These are phyloP conservation scores for Heliconius hortense DNA, from an alignment of 2,888 invertebrate genomes.

Conservation along the genomic window DNA sequence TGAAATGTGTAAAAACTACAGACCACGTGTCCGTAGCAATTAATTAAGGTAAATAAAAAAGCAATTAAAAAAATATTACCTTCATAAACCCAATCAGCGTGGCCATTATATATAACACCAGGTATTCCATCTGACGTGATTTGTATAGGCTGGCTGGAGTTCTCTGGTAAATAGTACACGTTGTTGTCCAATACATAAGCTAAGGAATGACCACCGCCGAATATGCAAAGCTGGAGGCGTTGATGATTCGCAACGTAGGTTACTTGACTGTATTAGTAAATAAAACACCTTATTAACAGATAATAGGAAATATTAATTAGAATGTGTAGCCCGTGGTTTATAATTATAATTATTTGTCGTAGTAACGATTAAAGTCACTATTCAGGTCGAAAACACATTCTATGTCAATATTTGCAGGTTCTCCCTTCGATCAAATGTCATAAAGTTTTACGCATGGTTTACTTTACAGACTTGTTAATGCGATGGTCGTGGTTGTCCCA, in stretches of 20 bases:
- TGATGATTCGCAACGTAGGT: slow-evolving; percentile 76
- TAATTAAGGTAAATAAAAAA: neutral
- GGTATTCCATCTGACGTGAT: slow-evolving; percentile 84
- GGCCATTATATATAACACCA: slow-evolving; percentile 89
- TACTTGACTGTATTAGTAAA: slow-evolving; percentile 54
- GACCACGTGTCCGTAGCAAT: neutral
- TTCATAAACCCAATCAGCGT: slow-evolving; percentile 97
- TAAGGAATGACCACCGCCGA: slow-evolving; percentile 75
- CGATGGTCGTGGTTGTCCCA: neutral
- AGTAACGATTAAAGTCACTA: neutral
- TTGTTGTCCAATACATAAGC: slow-evolving; percentile 87
- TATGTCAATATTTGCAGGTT: neutral
- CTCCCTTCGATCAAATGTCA: neutral
- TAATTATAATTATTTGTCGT: too few species aligned
- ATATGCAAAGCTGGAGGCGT: slow-evolving; percentile 84
- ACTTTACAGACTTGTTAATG: neutral
- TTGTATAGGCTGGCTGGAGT: slow-evolving; percentile 59
- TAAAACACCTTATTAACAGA: slow-evolving; percentile 2
- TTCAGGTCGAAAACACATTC: neutral
- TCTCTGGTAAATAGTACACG: slow-evolving; percentile 82
- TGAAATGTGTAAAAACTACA: neutral
- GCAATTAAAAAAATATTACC: slow-evolving; percentile 71
- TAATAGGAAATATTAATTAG: neutral
- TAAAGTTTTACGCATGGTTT: neutral
- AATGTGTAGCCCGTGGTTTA: too few species aligned